Percentiles rank a stretch among this genome's conserved stretches.
These are phyloP conservation scores for Vombatus ursinus DNA, from an alignment of 2,113 vertebrate species.

Conservation along the genomic window DNA sequence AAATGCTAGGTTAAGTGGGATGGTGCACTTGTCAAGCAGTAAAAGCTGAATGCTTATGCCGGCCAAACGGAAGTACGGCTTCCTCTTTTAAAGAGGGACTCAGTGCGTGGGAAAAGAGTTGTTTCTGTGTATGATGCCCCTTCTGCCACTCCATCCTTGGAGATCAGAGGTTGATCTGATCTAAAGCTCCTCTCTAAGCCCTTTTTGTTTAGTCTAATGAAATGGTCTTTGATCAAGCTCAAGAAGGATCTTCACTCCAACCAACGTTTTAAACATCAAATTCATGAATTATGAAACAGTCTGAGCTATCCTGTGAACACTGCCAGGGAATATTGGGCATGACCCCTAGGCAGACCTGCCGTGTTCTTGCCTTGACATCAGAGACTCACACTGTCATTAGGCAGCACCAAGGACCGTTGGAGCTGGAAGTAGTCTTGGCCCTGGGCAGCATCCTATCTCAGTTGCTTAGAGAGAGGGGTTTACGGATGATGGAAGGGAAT, in stretches of 20 bases:
- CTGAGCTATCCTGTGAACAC: slow-evolving; percentile 44
- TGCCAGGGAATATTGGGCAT: slow-evolving; percentile 58
- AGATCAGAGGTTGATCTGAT: background rate
- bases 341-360: slow-evolving; percentile 22
- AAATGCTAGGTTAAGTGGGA: background rate
- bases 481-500: background rate
- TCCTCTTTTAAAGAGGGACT: background rate
- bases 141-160: background rate
- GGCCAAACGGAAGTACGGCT: background rate
- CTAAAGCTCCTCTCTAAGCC: background rate
- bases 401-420: background rate
- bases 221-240: background rate
- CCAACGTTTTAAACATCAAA: background rate
- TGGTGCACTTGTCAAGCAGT: background rate
- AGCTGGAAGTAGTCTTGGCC: slow-evolving; percentile 31
- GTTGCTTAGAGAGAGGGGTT: slow-evolving; percentile 64
- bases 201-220: background rate
- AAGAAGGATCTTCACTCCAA: accelerated
- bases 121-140: background rate
- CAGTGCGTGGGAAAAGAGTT: background rate
- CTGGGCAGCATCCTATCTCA: slow-evolving; percentile 54
- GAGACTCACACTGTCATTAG: slow-evolving; percentile 30
- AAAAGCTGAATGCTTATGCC: background rate
- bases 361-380: slow-evolving; percentile 46
- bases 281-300: slow-evolving; percentile 49